A percentile compares a stretch with the other conserved stretches of the same genome.
phyloP scores from a whole-genome alignment of 2,888 invertebrate species.

The Lepidochrysops patricia region DNA sequence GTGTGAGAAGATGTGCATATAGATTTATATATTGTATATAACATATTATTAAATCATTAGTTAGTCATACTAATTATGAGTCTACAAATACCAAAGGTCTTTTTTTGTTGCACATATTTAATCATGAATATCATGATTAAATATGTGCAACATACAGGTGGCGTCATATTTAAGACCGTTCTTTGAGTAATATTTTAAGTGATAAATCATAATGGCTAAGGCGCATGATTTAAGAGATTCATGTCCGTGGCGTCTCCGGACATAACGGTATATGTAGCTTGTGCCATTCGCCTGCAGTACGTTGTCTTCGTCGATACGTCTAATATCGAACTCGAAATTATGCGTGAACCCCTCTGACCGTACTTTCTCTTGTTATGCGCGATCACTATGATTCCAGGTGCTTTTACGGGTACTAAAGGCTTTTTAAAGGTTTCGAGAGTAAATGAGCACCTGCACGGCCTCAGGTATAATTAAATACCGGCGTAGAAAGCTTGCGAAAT shows the following conservation, averaged over 20 bases:
- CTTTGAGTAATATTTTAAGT: background rate
- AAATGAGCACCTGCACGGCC: slow-evolving; percentile 14
- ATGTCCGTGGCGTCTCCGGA: slow-evolving; percentile 26
- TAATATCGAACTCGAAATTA: slow-evolving; percentile 69
- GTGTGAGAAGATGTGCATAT: too few relatives aligned
- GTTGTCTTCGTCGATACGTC: slow-evolving; percentile 62
- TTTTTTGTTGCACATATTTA: background rate
- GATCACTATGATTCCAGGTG: slow-evolving; percentile 46
- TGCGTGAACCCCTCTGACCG: slow-evolving; percentile 44
- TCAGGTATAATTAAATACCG: slow-evolving; percentile 28
- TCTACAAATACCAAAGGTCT: background rate
- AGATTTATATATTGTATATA: background rate
- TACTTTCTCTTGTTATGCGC: slow-evolving; percentile 64
- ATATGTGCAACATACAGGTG: too few relatives aligned
- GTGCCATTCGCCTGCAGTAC: slow-evolving; percentile 53
- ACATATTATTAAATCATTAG: background rate
- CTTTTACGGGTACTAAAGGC: background rate
- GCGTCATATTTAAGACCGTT: background rate
- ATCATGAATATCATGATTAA: background rate
- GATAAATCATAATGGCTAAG: background rate
- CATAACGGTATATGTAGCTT: slow-evolving; percentile 50
- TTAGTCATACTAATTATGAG: background rate
- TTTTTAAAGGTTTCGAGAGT: slow-evolving; percentile 16
- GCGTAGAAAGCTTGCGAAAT: slow-evolving; percentile 31
- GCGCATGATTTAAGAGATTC: slow-evolving; percentile 28